These are phyloP conservation scores for Paratrypauchen microcephalus DNA, from an alignment of 2,797 vertebrate genomes.

Conservation along the genomic window DNA sequence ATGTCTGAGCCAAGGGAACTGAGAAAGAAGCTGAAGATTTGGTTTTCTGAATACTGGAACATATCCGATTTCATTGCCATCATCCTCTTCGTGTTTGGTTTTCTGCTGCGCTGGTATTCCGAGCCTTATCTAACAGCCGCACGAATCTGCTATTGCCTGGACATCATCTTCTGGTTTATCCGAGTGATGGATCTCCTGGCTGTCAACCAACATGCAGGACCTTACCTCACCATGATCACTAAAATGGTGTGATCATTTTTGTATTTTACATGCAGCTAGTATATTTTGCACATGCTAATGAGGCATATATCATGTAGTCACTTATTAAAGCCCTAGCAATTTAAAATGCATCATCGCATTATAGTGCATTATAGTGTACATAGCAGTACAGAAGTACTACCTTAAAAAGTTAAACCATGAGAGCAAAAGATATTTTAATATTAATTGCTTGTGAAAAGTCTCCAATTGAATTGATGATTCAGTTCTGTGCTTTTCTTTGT, in stretches of 20 bases:
- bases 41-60: constrained; percentile 99
- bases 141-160: constrained; percentile 89
- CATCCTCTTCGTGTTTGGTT: constrained; percentile 85
- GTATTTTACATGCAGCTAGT: neutral
- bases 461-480: neutral
- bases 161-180: constrained; percentile 97
- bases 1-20: constrained; percentile 92
- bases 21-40: constrained; percentile 91
- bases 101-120: constrained; percentile 81
- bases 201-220: constrained; percentile 93
- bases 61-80: constrained; percentile 88
- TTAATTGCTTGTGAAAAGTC: neutral
- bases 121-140: constrained; percentile 78
- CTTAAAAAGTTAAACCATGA: too few species aligned
- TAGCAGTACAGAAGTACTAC: too few species aligned
- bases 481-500: constrained; percentile 14
- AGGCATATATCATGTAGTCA: neutral
- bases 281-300: neutral
- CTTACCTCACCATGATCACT: constrained; percentile 96
- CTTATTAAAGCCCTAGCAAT: too few species aligned
- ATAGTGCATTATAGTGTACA: neutral
- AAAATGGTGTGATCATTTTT: constrained; percentile 85
- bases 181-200: constrained; percentile 92
- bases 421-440: too few species aligned
- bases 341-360: neutral